Base-by-base conservation (phyloP, 2,113 vertebrate species). In the Indri indri region DNA sequence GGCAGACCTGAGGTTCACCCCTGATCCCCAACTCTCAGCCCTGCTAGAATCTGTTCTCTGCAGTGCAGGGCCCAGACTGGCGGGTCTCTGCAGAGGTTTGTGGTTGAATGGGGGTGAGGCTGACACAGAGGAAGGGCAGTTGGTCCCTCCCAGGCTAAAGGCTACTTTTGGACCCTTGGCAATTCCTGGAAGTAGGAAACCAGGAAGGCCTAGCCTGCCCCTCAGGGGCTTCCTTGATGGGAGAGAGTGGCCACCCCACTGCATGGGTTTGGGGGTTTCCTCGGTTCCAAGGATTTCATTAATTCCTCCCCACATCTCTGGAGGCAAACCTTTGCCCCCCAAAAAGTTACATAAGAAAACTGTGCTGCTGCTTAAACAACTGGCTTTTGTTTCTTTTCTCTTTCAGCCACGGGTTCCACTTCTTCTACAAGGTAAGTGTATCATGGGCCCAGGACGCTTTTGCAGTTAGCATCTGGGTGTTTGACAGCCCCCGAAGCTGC, bases 331-430 rank as follows among this genome's bases (percentile, higher is more conserved):
- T 87, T 86, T 73, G 17, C 12, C 9, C 13, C 1, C 6, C 8
- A 27, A 34, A 18, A 59, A 34, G 23, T 90, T 65, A 65, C 8
- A 0, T 6, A 17, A 73, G 30, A 42, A 37, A 77, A 74, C 6
- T 30, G 3, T 84, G 71, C 66, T 76, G 83, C 45, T 50, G n/a
- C 61, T 17, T 83, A 42, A 98, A 47, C 87, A 42, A 97, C 65
- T 30, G 63, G 18, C 40, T 88, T 86, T 71, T 83, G 5, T 74
- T 90, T 74, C 50, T 87, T 71, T 77, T 96, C 40, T 88, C 66
- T 97, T 98, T 68, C 92, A 98, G 98, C 98, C 70, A 97, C 97
- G 81, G 98, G 98, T 5, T 98, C 98, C 30, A 98, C 97, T 47
- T 98, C 98, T 83, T 98, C 98, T 42, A 98, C 98, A 23, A 97